phyloP scores from a whole-genome alignment of 2,888 invertebrate genomes.

The Aspidiotus destructor region DNA sequence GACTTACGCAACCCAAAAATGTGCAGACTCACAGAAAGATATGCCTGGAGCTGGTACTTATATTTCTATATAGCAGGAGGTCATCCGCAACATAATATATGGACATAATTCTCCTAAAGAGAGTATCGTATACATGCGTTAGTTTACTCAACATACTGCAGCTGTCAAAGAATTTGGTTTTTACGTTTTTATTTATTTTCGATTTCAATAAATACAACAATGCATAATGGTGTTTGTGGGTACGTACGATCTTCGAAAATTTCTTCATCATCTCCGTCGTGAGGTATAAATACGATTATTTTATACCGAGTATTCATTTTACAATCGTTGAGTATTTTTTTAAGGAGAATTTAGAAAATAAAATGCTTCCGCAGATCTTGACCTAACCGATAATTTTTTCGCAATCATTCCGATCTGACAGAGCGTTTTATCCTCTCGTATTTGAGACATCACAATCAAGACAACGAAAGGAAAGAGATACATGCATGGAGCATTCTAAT shows the following conservation, averaged over 20 bases:
- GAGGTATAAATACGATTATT: not conserved
- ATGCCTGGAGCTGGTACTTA: constrained; percentile 27
- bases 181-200: not conserved
- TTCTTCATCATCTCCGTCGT: not conserved
- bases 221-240: constrained; percentile 17
- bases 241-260: constrained; percentile 27
- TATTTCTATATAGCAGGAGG: constrained; percentile 22
- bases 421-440: no score
- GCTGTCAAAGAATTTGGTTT: constrained; percentile 7
- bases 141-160: constrained; percentile 28
- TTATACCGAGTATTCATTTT: no score
- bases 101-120: constrained; percentile 30
- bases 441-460: no score
- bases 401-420: no score
- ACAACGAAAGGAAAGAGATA: no score
- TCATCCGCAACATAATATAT: constrained; percentile 30
- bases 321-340: no score
- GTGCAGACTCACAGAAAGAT: constrained; percentile 26
- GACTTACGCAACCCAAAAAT: constrained; percentile 30
- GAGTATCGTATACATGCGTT: constrained; percentile 30
- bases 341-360: no score
- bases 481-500: no score
- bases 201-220: constrained; percentile 30
- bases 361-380: no score
- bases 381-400: no score